phyloP scores from a whole-genome alignment of 1,140 invertebrate species.

The Paraescarpia echinospica region DNA sequence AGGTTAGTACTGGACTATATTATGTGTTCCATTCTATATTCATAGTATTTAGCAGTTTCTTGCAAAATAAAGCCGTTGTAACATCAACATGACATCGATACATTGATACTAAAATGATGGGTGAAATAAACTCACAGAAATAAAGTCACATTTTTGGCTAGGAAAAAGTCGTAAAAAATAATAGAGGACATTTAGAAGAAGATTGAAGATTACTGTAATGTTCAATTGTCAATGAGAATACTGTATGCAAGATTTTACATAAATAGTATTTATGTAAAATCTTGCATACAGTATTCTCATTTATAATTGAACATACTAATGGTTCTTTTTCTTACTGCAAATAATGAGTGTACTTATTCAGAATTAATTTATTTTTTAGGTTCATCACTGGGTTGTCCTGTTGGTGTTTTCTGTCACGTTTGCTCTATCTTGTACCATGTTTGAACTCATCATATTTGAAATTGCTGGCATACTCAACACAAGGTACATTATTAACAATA shows the following conservation, averaged over 20 bases:
- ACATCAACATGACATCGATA: background rate
- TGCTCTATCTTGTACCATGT: slow-evolving; percentile 97
- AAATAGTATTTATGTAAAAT: too few species aligned
- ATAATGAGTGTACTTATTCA: too few species aligned
- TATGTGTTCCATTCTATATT: background rate
- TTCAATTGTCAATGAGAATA: too few species aligned
- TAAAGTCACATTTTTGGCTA: too few species aligned
- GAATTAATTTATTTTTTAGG: slow-evolving; percentile 54
- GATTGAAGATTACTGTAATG: too few species aligned
- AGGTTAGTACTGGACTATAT: slow-evolving; percentile 60
- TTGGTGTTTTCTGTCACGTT: slow-evolving; percentile 97
- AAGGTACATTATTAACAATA: slow-evolving; percentile 60
- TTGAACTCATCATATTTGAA: slow-evolving; percentile 99
- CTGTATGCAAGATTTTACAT: too few species aligned
- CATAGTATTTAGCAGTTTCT: background rate
- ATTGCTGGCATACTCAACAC: slow-evolving; percentile 90
- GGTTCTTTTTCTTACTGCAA: too few species aligned
- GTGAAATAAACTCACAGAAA: too few species aligned
- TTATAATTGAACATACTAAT: too few species aligned
- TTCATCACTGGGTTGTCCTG: slow-evolving; percentile 90
- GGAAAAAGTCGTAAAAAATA: too few species aligned
- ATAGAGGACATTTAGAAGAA: too few species aligned
- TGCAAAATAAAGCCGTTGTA: background rate
- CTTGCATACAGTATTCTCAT: too few species aligned
- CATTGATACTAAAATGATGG: background rate